A percentile compares a stretch with the other conserved stretches of the same genome.
These are phyloP conservation scores for Saguinus imperator DNA, from an alignment of 2,113 vertebrate genomes.

Conservation along the genomic window DNA sequence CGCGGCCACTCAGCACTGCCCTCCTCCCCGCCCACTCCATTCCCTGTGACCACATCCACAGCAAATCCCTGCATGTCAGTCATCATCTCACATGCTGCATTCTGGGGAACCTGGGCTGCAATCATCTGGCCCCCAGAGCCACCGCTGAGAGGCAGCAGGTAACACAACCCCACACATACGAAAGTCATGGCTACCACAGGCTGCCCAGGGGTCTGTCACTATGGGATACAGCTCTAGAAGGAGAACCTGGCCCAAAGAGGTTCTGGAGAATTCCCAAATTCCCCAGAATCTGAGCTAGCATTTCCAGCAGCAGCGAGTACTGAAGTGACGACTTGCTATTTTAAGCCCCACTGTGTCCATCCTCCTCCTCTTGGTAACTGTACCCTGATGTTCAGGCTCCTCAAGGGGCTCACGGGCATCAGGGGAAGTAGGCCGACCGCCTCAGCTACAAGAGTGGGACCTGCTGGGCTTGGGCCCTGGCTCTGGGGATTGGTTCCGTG, in stretches of 20 bases:
- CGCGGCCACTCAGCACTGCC: fast-evolving
- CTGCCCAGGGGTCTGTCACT: background rate
- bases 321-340: background rate
- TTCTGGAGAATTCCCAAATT: background rate
- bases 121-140: too few species aligned
- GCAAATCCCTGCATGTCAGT: background rate
- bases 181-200: too few species aligned
- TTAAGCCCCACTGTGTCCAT: too few species aligned
- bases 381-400: background rate
- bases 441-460: background rate
- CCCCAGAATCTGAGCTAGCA: background rate
- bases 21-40: background rate
- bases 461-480: background rate
- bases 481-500: too few species aligned
- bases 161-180: too few species aligned
- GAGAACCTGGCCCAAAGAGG: background rate
- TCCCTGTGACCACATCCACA: background rate
- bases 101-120: background rate
- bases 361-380: background rate
- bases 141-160: too few species aligned
- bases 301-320: background rate
- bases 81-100: background rate
- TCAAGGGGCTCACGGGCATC: background rate
- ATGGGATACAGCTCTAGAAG: background rate
- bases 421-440: background rate